Base-by-base conservation (phyloP, 2,888 invertebrate genomes). In the Parasteatoda lunata region DNA sequence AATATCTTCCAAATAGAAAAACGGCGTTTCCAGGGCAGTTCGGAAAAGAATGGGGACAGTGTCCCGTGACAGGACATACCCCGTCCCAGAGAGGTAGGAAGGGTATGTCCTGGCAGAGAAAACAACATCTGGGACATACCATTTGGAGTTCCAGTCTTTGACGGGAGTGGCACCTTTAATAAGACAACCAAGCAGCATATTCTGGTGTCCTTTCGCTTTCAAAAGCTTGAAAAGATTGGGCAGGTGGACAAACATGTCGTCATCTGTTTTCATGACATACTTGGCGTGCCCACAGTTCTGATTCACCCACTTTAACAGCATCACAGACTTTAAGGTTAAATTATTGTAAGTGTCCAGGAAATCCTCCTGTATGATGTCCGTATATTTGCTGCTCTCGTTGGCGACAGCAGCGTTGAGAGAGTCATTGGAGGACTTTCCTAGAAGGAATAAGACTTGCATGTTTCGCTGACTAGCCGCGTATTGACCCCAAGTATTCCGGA, bases 261-360 rank as follows among this genome's bases (percentile, higher is more conserved):
- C 89, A 64, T 89, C 89, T 9, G 84, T 88, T 59, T 89, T 89
- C 85, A 89, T 88, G 71, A 89, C 70, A 49, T 78, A 89, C 8
- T 72, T 64, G 8, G 86, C 84, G 9, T 51, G 64, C 5, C 45
- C 65, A 59, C 89, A 89, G 54, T 75, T 66, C 9, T 78, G 64
- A 9, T 94, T 94, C 47, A 95, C 94, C 95, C 96, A 95, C 91
- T 97, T 97, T 84, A 97, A 91, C 93, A 97, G 94, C 94, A 96
- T 95, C 11, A 96, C 94, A 71, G 96, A 95, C 91, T 97, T 97
- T 49, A 97, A 91, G 0, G 97, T 97, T 89, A 97, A 93, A 93
- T 97, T 97, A 91, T 96, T 96, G 91, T 97, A 97, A 0, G 96
- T 95, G 91, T 97, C 97, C 65, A 95, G 92, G 91, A 97, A 97